Base-by-base conservation (phyloP, 2,888 invertebrate species). In the Micropterix aruncella region DNA sequence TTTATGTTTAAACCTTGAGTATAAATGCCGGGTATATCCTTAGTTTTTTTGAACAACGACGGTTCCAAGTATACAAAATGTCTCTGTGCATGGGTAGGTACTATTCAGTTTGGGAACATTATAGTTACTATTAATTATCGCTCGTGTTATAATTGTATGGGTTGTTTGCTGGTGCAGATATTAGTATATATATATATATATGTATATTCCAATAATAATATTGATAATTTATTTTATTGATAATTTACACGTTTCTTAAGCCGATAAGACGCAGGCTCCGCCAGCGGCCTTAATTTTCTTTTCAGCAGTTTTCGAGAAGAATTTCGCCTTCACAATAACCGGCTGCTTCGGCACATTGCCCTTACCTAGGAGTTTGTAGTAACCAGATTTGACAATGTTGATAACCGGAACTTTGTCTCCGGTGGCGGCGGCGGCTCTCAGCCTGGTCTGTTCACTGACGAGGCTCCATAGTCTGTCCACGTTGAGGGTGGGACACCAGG, bases 301-400 rank as follows among this genome's bases (percentile, higher is more conserved):
- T 74, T 99, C 97, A 43, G 99, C 99, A 56, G 79, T 78, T 69
- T 90, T 90, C 53, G 96, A 97, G 81, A 99, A 99, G 77, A 88
- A 96, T 69, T 96, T 95, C 18, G 99, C 99, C 67, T 95, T 97
- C 45, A 99, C 97, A 61, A 99, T 99, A 54, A 99, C 85, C 46
- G 99, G 97, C 70, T 93, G 93, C 55, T 91, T 86, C 52, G 99
- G 99, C 52, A 99, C 77, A 51, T 85, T 80, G 54, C 99, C 99
- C 69, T 97, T 97, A 52, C 99, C 99, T 59, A 99, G 74, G 55
- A 99, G 82, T 70, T 97, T 97, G 80, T 89, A 93, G 73, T 90
- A 97, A 55, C 97, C 96, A n/a, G n/a, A n/a, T n/a, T 88, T 83
- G 47, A 94, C 88, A 66, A 91, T 84, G 72, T 99, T 95, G 59